These are phyloP conservation scores for Balaeniceps rex DNA, from an alignment of 2,113 vertebrate genomes.

Conservation along the genomic window DNA sequence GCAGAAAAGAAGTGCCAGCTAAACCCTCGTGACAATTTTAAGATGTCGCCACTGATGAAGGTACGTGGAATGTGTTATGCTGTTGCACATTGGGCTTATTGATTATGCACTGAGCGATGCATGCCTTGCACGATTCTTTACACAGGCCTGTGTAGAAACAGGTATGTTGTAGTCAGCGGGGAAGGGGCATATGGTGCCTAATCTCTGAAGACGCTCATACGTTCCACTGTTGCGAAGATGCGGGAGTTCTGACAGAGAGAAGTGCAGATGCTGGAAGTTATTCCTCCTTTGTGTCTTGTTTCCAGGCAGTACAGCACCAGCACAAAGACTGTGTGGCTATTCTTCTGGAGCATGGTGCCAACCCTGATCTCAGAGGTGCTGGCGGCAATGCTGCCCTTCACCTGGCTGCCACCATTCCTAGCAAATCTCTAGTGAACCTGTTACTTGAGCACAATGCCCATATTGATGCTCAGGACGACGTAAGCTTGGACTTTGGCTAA, in stretches of 20 bases:
- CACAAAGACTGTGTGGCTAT: constrained; percentile 74
- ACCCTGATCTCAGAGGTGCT: constrained; percentile 75
- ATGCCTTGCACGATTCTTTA: not conserved
- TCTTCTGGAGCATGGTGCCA: constrained; percentile 81
- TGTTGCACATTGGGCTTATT: not conserved
- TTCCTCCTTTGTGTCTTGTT: not conserved
- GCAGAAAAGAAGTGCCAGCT: constrained; percentile 80
- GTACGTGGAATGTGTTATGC: constrained; percentile 50
- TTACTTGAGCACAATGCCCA: constrained; percentile 76
- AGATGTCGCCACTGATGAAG: constrained; percentile 84
- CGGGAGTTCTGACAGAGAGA: not conserved
- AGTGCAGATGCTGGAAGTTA: not conserved
- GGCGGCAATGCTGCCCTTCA: constrained; percentile 83
- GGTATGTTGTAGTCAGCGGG: not conserved
- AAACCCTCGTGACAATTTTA: constrained; percentile 79
- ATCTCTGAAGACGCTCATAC: rapidly evolving
- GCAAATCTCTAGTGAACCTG: constrained; percentile 60
- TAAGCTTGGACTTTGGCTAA: constrained; percentile 10
- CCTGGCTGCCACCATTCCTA: constrained; percentile 71
- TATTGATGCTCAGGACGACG: constrained; percentile 79
- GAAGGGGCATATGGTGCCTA: not conserved
- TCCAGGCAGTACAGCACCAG: constrained; percentile 82
- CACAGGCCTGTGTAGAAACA: not conserved
- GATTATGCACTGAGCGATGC: not conserved
- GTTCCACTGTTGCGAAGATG: not conserved